phyloP scores from a whole-genome alignment of 1,140 invertebrate species.

The Pseudomyrmex sp. region DNA sequence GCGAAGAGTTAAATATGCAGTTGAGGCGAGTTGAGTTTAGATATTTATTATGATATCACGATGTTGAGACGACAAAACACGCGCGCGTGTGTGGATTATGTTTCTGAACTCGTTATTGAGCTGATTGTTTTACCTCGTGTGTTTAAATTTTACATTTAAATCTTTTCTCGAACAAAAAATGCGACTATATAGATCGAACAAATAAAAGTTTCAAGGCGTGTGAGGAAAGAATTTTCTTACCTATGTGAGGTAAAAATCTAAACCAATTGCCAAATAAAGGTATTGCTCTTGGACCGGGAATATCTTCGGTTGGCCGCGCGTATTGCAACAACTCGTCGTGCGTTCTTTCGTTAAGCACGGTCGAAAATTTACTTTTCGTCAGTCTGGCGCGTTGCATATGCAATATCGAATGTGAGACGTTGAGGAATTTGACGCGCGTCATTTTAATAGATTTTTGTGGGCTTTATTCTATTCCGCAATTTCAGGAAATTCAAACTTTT shows the following conservation, averaged over 20 bases:
- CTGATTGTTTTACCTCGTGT: too few relatives aligned
- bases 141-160: background rate
- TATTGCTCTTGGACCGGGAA: constrained; percentile 84
- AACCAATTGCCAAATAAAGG: constrained; percentile 84
- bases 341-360: background rate
- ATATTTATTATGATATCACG: too few relatives aligned
- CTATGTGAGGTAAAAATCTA: constrained; percentile 86
- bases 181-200: background rate
- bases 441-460: constrained; percentile 3
- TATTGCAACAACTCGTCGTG: background rate
- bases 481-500: background rate
- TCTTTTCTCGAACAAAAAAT: background rate
- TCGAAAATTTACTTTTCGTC: background rate
- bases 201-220: too few relatives aligned
- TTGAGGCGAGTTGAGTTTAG: too few relatives aligned
- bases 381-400: background rate
- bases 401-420: background rate
- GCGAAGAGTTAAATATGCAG: too few relatives aligned
- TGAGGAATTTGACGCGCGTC: background rate
- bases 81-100: background rate
- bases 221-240: constrained; percentile 78
- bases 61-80: too few relatives aligned
- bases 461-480: background rate
- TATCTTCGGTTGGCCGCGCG: constrained; percentile 78
- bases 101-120: too few relatives aligned